phyloP scores from a whole-genome alignment of 1,140 invertebrate genomes.

The Listronotus oregonensis region DNA sequence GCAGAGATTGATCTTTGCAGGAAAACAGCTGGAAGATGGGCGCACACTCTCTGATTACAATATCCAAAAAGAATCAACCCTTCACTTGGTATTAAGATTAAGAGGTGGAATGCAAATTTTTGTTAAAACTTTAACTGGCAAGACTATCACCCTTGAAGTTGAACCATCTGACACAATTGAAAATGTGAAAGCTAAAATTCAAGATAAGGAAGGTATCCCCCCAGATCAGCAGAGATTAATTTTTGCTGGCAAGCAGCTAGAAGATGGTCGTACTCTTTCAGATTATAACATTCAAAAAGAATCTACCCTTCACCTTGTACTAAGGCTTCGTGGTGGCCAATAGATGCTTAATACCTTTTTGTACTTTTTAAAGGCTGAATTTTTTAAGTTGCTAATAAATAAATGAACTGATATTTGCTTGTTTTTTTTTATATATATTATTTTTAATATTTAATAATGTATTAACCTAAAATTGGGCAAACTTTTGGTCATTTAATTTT shows the following conservation, averaged over 20 bases:
- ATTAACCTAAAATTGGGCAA: too few species aligned
- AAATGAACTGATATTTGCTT: background rate
- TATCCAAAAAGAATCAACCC: too few species aligned
- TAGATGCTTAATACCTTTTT: background rate
- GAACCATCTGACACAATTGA: too few species aligned
- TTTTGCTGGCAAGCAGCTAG: conserved; percentile 12
- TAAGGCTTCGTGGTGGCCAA: conserved; percentile 5
- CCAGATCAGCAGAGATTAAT: conserved; percentile 16
- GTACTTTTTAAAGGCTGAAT: conserved; percentile 14
- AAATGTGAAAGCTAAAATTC: too few species aligned
- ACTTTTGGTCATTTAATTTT: too few species aligned
- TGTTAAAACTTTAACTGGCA: too few species aligned
- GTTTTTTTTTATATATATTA: too few species aligned
- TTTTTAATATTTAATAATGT: too few species aligned
- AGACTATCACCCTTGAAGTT: too few species aligned
- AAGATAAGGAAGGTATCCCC: background rate
- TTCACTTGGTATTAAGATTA: too few species aligned
- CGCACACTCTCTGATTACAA: background rate
- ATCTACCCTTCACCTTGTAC: conserved; percentile 11
- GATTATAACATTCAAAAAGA: conserved; percentile 1
- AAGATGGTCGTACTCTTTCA: conserved; percentile 10
- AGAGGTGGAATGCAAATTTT: too few species aligned
- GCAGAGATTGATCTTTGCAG: too few species aligned
- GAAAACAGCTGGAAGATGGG: background rate
- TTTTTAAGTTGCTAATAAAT: conserved; percentile 14